Evolutionary conservation across 2,113 vertebrate species (phyloP), one percentile per base, ranked within the genome.

Genomic region (Odobenus rosmarus): DNA sequence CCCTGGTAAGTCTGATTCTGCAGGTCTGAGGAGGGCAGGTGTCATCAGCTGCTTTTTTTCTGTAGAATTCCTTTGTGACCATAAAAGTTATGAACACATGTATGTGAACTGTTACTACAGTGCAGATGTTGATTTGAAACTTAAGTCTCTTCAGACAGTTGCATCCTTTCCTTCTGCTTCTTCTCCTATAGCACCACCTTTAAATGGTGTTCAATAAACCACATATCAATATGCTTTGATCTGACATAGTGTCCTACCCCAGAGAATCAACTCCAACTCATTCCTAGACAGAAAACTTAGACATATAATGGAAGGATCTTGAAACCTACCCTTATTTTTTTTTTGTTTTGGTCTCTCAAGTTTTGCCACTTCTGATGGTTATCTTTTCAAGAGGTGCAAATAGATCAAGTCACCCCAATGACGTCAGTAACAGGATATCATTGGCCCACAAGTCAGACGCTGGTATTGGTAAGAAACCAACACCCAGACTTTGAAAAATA

Each of bases 381-480:
- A 95, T 97, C 96, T 96, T 91, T 89, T 49, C 88, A 87, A 96
- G 61, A 95, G 67, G 67, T 92, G 11, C 36, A 59, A 79, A 31
- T 53, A 95, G 93, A 93, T 96, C 87, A 97, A 97, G 89, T 95
- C 96, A 93, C 92, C 53, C 88, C 26, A 3, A 9, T 97, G 95
- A 97, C 95, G 77, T 97, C 86, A 97, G 89, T 92, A 80, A 97
- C 79, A 51, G 95, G 97, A 96, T 97, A 64, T 87, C 87, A 79
- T 33, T 10, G 36, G 84, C 91, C 96, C 96, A 93, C 95, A 97
- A 96, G 93, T 84, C 85, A 90, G 49, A 88, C 16, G 18, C 81
- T 92, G 67, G 82, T 24, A 19, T 46, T 85, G 39, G 24, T 69
- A 64, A 95, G 80, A 98, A 95, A 95, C n/a, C 74, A 97, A 88